Percentiles rank a stretch among this genome's conserved stretches.
phyloP scores from a whole-genome alignment of 2,888 invertebrate genomes.

The Hartigia nigra region DNA sequence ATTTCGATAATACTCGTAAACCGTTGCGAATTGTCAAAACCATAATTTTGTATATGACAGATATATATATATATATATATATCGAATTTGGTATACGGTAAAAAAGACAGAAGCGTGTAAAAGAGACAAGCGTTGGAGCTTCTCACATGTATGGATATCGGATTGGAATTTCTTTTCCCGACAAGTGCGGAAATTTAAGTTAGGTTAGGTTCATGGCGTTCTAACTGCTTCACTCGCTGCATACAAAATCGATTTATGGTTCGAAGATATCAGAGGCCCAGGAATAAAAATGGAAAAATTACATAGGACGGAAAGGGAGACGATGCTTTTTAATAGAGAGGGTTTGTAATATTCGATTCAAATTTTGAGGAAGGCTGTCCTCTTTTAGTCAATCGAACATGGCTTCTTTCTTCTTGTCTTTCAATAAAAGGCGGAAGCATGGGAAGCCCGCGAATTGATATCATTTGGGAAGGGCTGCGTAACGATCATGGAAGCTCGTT shows the following conservation, averaged over 20 bases:
- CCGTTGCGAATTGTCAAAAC: neutral
- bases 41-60: neutral
- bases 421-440: neutral
- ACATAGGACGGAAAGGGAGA: neutral
- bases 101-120: neutral
- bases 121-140: neutral
- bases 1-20: neutral
- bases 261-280: neutral
- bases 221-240: neutral
- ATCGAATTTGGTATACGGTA: neutral
- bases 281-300: neutral
- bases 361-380: neutral
- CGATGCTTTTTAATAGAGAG: neutral
- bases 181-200: neutral
- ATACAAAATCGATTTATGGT: neutral
- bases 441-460: neutral
- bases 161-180: neutral
- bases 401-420: neutral
- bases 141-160: neutral
- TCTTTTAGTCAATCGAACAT: neutral
- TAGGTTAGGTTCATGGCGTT: neutral
- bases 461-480: neutral
- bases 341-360: neutral
- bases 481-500: neutral
- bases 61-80: neutral